A percentile compares a stretch with the other conserved stretches of the same genome.
Conservation (phyloP, 2,888 invertebrate species). For the Machimus atricapillus region DNA sequence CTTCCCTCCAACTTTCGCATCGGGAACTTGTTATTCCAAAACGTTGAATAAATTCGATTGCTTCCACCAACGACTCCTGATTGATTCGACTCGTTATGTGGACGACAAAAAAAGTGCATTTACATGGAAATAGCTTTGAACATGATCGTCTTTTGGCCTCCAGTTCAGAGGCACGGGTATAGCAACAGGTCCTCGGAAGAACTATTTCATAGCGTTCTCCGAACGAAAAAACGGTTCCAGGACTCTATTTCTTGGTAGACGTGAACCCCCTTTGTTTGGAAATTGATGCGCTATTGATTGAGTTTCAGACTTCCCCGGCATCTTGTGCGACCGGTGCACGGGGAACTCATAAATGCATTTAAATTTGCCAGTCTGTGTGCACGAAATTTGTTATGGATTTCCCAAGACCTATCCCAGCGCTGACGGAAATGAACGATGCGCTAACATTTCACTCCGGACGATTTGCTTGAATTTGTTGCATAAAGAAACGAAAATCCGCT, state of each 20-base stretch:
- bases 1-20: not conserved
- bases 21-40: constrained; percentile 30
- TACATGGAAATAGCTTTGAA: constrained; percentile 30
- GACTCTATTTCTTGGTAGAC: not conserved
- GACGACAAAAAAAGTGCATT: constrained; percentile 29
- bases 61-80: constrained; percentile 27
- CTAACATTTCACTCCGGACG: not conserved
- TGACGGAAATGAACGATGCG: not conserved
- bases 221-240: not conserved
- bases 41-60: constrained; percentile 36
- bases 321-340: not conserved
- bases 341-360: constrained; percentile 1
- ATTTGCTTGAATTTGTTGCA: not conserved
- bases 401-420: not conserved
- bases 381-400: not conserved
- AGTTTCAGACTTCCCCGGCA: not conserved
- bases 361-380: not conserved
- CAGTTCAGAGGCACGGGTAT: not conserved
- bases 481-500: not conserved
- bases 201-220: not conserved
- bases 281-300: constrained; percentile 29
- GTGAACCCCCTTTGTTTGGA: constrained; percentile 4
- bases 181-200: not conserved
- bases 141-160: not conserved
- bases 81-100: constrained; percentile 24